Evolutionary conservation across 2,888 invertebrate genomes (phyloP).

Genomic region (Acleris literana): DNA sequence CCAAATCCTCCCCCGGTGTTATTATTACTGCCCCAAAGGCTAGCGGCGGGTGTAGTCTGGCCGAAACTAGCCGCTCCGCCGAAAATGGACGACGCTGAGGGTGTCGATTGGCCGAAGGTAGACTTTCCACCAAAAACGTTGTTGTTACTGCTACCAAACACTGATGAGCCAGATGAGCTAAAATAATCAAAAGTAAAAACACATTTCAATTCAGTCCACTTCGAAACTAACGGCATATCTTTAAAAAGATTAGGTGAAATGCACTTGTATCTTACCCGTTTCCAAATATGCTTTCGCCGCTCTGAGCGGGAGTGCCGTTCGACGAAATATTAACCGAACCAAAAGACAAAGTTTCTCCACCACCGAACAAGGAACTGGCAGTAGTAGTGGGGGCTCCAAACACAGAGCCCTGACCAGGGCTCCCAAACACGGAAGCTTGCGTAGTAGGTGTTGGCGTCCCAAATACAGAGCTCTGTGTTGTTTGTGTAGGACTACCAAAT

Average conservation of each 20-base stretch:
- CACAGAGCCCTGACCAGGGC: constrained; percentile 37
- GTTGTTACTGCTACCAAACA: constrained; percentile 59
- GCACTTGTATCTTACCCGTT: constrained; percentile 54
- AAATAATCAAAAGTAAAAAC: constrained; percentile 8
- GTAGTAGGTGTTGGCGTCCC: constrained; percentile 43
- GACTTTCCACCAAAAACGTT: constrained; percentile 70
- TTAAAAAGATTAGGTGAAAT: no score
- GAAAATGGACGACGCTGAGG: constrained; percentile 63
- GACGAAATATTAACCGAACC: constrained; percentile 75
- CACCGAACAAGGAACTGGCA: constrained; percentile 63
- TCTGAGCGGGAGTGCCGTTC: constrained; percentile 60
- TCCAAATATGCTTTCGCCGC: constrained; percentile 69
- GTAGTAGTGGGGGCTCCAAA: constrained; percentile 54
- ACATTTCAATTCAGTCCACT: not conserved
- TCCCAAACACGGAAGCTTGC: constrained; percentile 27
- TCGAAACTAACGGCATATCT: not conserved
- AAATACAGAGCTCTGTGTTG: constrained; percentile 51
- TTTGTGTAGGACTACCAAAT: constrained; percentile 48
- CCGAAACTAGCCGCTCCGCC: constrained; percentile 52
- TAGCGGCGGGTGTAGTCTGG: constrained; percentile 54
- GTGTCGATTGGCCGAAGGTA: constrained; percentile 65
- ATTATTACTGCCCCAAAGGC: constrained; percentile 64
- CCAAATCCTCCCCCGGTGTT: constrained; percentile 62
- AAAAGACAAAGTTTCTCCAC: constrained; percentile 63
- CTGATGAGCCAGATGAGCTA: constrained; percentile 57